Evolutionary conservation across 2,888 invertebrate genomes (phyloP).

Genomic region (Epinotia brunnichana): DNA sequence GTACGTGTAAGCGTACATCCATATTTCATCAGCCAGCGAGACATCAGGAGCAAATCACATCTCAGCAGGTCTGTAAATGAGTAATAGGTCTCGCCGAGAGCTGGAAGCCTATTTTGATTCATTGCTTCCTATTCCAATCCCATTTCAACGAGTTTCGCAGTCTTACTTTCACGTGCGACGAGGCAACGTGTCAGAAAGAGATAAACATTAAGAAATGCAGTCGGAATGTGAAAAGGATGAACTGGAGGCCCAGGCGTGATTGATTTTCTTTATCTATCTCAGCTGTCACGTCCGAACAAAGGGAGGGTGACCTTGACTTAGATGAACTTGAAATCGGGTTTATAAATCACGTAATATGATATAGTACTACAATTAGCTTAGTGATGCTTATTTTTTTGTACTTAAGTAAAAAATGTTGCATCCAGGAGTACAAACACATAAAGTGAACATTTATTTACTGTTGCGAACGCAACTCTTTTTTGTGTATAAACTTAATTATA

Average conservation of each 20-base stretch:
- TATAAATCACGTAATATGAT: not conserved
- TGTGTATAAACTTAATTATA: no score
- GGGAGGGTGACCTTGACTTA: conserved; percentile 6
- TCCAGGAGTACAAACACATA: no score
- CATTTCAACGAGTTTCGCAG: no score
- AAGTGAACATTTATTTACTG: no score
- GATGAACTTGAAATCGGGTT: not conserved
- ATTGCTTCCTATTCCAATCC: not conserved
- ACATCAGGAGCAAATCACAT: conserved; percentile 8
- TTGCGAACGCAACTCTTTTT: no score
- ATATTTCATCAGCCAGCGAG: not conserved
- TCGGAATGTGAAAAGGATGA: not conserved
- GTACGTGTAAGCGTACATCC: not conserved
- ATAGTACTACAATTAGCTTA: not conserved
- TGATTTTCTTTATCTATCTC: conserved; percentile 25
- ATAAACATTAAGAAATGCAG: not conserved
- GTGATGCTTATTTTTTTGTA: no score
- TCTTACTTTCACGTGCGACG: no score
- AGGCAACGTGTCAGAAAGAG: no score
- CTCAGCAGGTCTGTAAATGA: conserved; percentile 11
- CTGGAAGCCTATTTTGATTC: not conserved
- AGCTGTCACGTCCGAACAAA: conserved; percentile 14
- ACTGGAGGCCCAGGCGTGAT: not conserved
- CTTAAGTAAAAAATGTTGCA: no score
- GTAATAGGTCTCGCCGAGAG: conserved; percentile 14